Evolutionary conservation across 1,140 invertebrate genomes (phyloP), one percentile per base, ranked within the genome.

Genomic region (Caenorhabditis briggsae): DNA sequence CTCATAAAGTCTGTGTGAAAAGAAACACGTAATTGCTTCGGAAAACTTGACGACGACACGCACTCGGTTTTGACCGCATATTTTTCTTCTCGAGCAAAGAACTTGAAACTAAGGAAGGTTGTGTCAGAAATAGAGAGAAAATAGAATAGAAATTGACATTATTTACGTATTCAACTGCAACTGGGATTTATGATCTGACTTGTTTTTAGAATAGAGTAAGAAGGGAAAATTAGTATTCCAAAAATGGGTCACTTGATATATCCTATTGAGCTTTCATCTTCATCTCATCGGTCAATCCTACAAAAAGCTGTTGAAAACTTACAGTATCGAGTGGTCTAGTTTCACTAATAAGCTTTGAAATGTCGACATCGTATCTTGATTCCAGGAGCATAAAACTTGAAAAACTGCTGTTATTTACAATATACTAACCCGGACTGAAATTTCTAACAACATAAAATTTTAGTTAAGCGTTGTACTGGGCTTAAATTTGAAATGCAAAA

Each of bases 1-100:
- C 43, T 48, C 11, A 74, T 74, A 41, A 74, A 74, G 65, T 74
- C 65, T 74, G 65, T 74, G 65, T 74, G 65, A 74, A 74, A 74
- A 74, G 65, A 74, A 43, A 74, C 65, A 48, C 65, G 65, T 74
- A 74, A 74, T 74, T 74, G 65, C 65, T 74, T 74, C 6, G 65
- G 23, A 74, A 74, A 74, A 74, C 65, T 43, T 74, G 65, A 74
- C 65, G 18, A 58, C 16, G n/a, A n/a, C 56, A 53, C 16, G 9
- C 50, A 33, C 33, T 33, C 33, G 33, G 50, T 53, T 53, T 53
- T 53, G 50, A 53, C 50, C 50, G 33, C 33, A 1, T 33, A 33
- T 33, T n/a, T 8, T 58, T n/a, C n/a, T 58, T 58, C n/a, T 18
- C 18, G 56, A 20, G 56, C 56, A 58, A 58, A 58, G 20, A 58